Evolutionary conservation across 2,113 vertebrate species (phyloP).

Genomic region (Cyanocitta stelleri): DNA sequence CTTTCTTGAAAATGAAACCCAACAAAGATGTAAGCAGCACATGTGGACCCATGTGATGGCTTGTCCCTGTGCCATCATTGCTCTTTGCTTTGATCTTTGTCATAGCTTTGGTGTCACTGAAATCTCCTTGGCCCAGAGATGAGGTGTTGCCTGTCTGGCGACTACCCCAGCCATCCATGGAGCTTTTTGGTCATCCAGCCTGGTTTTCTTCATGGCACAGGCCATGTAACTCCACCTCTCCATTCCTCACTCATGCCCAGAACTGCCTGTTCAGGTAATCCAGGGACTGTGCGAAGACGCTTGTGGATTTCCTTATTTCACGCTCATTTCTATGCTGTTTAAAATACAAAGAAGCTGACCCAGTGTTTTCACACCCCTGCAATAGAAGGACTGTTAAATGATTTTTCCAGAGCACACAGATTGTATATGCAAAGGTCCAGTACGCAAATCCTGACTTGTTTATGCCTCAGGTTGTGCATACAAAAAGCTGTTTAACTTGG

Average conservation of each 20-base stretch:
- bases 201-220: background rate
- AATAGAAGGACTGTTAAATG: constrained; percentile 18
- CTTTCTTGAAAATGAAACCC: background rate
- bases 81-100: background rate
- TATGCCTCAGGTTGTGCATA: constrained; percentile 57
- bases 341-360: constrained; percentile 49
- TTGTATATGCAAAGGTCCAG: constrained; percentile 61
- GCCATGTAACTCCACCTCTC: background rate
- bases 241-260: background rate
- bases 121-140: background rate
- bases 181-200: background rate
- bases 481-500: constrained; percentile 60
- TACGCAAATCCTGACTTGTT: constrained; percentile 57
- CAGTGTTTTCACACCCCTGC: constrained; percentile 31
- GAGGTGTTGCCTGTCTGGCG: background rate
- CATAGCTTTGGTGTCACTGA: background rate
- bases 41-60: rapidly evolving
- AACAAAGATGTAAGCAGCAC: background rate
- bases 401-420: background rate
- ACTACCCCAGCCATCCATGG: background rate
- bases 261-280: background rate
- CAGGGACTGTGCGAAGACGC: background rate
- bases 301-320: constrained; percentile 46
- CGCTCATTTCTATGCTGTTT: constrained; percentile 5
- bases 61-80: background rate